Evolutionary conservation across 35 echinoderm and acorn worm genomes (phyloP).

Genomic region (Heliocidaris tuberculata): DNA sequence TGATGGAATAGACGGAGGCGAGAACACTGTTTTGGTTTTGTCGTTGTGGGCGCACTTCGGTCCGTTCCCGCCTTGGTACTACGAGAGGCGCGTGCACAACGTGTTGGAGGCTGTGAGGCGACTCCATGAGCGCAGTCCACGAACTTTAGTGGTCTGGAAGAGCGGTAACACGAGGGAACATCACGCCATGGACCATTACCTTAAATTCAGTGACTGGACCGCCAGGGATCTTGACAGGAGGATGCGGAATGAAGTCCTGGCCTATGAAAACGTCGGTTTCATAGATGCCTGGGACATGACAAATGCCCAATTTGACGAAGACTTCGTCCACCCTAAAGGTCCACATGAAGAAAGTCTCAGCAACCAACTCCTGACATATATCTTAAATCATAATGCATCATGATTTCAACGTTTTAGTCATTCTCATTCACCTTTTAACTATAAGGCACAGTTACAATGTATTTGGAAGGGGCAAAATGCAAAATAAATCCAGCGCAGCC

Average conservation of each 20-base stretch:
- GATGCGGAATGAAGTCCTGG: neutral
- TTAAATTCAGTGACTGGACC: neutral
- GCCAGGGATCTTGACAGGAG: neutral
- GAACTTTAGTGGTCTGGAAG: slow-evolving; percentile 31
- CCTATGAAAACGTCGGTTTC: neutral
- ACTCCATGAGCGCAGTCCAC: slow-evolving; percentile 36
- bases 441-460: too few relatives aligned
- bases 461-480: too few relatives aligned
- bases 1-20: neutral
- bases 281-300: slow-evolving; percentile 41
- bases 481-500: too few relatives aligned
- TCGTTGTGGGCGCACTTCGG: slow-evolving; percentile 34
- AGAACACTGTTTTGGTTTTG: slow-evolving; percentile 14
- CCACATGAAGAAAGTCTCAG: neutral
- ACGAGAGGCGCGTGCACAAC: neutral
- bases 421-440: too few relatives aligned
- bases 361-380: neutral
- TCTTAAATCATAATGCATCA: neutral
- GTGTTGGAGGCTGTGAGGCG: neutral
- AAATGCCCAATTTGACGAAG: neutral
- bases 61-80: neutral
- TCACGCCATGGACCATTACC: neutral
- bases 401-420: too few relatives aligned
- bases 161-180: slow-evolving; percentile 50
- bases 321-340: neutral